Percentiles rank a stretch among this genome's conserved stretches.
Evolutionary conservation across 23 tunicate species (phyloP).

Genomic region (Oikopleura vanhoeffeni): DNA sequence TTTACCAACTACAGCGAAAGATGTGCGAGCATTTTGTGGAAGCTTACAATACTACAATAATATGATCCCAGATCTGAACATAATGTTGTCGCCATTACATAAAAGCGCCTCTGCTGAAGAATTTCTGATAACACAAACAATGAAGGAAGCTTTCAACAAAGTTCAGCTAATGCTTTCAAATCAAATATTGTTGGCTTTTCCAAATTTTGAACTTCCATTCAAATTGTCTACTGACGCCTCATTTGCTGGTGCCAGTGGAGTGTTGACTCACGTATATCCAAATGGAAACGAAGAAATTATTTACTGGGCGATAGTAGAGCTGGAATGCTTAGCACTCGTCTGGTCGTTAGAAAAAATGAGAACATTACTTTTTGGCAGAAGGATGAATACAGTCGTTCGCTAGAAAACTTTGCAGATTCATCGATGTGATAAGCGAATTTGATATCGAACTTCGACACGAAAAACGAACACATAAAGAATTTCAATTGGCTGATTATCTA

Average conservation of each 20-base stretch:
- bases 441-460: background rate
- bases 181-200: background rate
- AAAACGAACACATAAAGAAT: background rate
- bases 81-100: background rate
- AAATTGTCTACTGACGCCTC: background rate
- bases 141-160: background rate
- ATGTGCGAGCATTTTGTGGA: background rate
- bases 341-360: background rate
- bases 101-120: background rate
- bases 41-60: background rate
- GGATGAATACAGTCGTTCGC: background rate
- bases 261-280: background rate
- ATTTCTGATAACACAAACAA: background rate
- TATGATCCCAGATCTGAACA: background rate
- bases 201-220: background rate
- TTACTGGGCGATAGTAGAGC: background rate
- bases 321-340: background rate
- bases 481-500: background rate
- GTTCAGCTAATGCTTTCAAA: background rate
- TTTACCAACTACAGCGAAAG: background rate
- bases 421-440: background rate
- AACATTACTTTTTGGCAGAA: background rate
- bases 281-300: background rate
- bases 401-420: background rate
- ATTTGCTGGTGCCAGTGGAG: background rate